Conservation (phyloP, 2,113 vertebrate genomes). For the Ammodramus savannarum region DNA sequence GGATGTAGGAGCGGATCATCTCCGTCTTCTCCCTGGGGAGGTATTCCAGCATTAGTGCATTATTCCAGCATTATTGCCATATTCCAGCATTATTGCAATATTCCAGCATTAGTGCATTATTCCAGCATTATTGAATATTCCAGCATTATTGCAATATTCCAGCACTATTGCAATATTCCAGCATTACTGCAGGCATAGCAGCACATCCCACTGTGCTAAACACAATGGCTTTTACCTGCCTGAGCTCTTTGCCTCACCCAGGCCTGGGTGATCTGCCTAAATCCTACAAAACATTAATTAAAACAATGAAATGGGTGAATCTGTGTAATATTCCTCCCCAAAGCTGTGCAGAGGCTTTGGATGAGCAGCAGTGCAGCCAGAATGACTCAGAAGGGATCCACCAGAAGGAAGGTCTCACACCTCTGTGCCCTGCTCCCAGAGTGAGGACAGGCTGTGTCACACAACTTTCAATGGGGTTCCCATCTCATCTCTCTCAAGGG, state of each 20-base stretch:
- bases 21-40: slow-evolving; percentile 90
- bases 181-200: no score
- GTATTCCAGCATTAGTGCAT: background rate
- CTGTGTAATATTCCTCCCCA: background rate
- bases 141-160: no score
- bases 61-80: no score
- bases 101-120: no score
- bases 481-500: background rate
- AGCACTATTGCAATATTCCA: no score
- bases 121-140: no score
- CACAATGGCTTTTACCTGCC: background rate
- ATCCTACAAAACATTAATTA: background rate
- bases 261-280: background rate
- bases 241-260: background rate
- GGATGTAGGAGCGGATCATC: slow-evolving; percentile 95
- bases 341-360: background rate
- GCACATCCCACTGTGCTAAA: no score
- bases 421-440: background rate
- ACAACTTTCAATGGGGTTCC: background rate
- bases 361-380: background rate
- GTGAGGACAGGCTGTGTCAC: background rate
- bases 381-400: background rate
- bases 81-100: no score
- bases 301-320: background rate
- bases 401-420: background rate